phyloP scores from a whole-genome alignment of 2,797 vertebrate species.

The Falco biarmicus region DNA sequence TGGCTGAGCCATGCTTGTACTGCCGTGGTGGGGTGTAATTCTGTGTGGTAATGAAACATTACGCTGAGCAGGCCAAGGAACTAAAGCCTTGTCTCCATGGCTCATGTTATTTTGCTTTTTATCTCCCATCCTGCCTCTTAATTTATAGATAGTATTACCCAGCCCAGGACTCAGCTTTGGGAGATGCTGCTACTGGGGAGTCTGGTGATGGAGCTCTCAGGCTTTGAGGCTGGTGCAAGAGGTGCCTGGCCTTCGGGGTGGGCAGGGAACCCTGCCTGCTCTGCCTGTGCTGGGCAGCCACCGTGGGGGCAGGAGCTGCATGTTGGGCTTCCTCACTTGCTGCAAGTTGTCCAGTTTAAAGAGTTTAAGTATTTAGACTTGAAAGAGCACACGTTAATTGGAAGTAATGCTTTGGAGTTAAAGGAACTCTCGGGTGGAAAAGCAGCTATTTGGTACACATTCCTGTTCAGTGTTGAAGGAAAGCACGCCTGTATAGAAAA shows the following conservation, averaged over 20 bases:
- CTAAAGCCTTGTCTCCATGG: not conserved
- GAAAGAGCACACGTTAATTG: not conserved
- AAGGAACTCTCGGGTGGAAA: not conserved
- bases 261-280: not conserved
- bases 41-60: rapidly evolving
- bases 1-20: rapidly evolving
- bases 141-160: rapidly evolving
- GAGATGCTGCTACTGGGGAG: not conserved
- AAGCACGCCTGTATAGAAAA: no score
- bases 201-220: not conserved
- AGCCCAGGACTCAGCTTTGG: not conserved
- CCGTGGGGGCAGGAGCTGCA: not conserved
- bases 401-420: not conserved
- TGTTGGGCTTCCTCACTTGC: not conserved
- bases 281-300: not conserved
- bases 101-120: not conserved
- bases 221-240: not conserved
- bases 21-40: rapidly evolving
- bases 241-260: not conserved
- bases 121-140: not conserved
- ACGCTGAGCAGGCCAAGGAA: not conserved
- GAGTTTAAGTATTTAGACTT: not conserved
- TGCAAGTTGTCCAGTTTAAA: not conserved
- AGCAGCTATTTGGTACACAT: not conserved
- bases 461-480: not conserved